Evolutionary conservation across 2,797 vertebrate genomes (phyloP), one percentile per base, ranked within the genome.

Genomic region (Hipposideros larvatus): DNA sequence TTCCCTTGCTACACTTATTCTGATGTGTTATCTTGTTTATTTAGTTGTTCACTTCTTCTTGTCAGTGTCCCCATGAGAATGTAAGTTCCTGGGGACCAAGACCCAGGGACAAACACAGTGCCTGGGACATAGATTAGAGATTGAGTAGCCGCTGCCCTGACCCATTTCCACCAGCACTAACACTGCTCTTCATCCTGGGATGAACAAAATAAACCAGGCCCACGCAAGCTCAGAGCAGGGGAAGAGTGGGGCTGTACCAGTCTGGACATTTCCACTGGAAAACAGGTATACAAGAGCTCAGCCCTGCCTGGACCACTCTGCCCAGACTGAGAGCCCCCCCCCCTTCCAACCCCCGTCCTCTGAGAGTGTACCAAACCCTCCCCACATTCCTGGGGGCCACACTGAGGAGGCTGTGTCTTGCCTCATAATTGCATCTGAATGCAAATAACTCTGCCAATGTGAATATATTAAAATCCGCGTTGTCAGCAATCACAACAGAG

Each of bases 381-480:
- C 51, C 26, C 84, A 59, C 1, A 21, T 46, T 70, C 31, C 77
- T 13, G 13, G n/a, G 78, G 46, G 63, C 70, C 1, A 1, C 80
- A 84, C 78, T 94, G 98, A 97, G 98, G 97, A 98, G 98, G 96
- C 98, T 94, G 95, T 95, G 97, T 98, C 98, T 98, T 97, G 98
- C 98, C 98, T 80, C 98, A 97, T 98, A 98, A 98, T 98, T 98
- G 98, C 97, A 97, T 98, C 98, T 97, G 97, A 98, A 98, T 98
- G 98, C 98, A 98, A 98, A 98, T 97, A 97, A 97, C 98, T 93
- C 94, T 96, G 94, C 98, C 98, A 95, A 94, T 96, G 98, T 97
- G 98, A 98, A 98, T 98, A 97, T 98, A 98, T 98, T 98, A 98
- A 98, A 98, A 98, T 97, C 96, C 90, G 97, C 98, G 15, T 79